Evolutionary conservation across 2,797 vertebrate genomes (phyloP), one percentile per base, ranked within the genome.

Genomic region (Brotula barbata): DNA sequence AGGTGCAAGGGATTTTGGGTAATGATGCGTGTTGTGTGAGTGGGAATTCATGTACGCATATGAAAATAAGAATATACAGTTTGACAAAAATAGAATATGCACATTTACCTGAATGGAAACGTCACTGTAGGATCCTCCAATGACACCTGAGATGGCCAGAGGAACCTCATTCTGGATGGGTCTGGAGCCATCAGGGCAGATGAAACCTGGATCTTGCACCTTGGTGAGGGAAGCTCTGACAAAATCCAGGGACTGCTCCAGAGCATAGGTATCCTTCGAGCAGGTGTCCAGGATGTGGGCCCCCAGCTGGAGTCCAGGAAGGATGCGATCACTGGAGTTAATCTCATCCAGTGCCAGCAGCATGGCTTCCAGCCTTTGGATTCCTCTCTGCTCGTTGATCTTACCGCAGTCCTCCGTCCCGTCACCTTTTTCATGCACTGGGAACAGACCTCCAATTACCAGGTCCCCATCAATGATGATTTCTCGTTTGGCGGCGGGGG

Each of bases 351-450:
- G 89, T 0, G 97, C 97, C 0, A 99, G 93, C 52, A 99, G 91
- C 97, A 99, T 99, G 87, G 97, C 97, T 77, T 99, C 97, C 67
- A 99, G 90, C 58, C 97, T 93, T 85, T 99, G 97, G 88, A 99
- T 95, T 12, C 97, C 97, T 5, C 97, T 89, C 58, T 94, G 93
- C 61, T 94, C 93, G 0, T 99, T 99, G 84, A 99, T 95, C 50
- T 93, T 93, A 13, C 97, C 97, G 0, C 97, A 99, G 73, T 98
- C 97, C 85, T 96, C 93, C 0, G 73, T 81, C 5, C 94, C 94
- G 1, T 90, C 90, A 3, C 97, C 97, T 78, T 99, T 99, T 77
- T 98, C 92, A 2, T 99, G 97, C 41, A 99, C 90, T 0, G 97
- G 97, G 78, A 99, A 99, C 62, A 99, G 91, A 59, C 94, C 97